phyloP scores from a whole-genome alignment of 2,797 vertebrate genomes.

The Hypotaenidia philippensis region DNA sequence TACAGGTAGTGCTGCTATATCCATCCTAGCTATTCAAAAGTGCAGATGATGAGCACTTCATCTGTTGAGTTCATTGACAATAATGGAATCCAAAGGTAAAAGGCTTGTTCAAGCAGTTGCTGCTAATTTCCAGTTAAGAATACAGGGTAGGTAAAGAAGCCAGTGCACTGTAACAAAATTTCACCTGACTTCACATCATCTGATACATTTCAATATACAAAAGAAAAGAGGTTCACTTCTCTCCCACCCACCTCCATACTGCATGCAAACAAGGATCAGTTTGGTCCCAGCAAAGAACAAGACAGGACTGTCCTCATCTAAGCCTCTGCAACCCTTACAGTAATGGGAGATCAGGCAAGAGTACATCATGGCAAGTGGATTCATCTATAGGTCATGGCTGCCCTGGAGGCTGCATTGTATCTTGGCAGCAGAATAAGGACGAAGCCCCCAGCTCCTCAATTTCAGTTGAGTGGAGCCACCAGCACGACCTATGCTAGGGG shows the following conservation, averaged over 20 bases:
- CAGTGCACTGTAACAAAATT: not conserved
- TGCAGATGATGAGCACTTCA: accelerated
- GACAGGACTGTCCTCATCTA: not conserved
- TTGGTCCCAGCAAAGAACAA: not conserved
- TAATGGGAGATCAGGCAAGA: not conserved
- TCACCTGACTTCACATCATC: not conserved
- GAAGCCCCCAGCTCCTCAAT: not conserved
- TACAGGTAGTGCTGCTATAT: not conserved
- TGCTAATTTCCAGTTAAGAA: not conserved
- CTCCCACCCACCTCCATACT: not conserved
- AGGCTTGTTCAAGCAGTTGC: not conserved
- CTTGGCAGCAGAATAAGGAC: not conserved
- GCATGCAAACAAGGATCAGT: not conserved
- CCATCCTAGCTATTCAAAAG: not conserved
- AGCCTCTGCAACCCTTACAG: not conserved
- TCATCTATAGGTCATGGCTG: not conserved
- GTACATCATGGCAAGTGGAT: not conserved
- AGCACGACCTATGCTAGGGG: accelerated
- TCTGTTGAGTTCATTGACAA: not conserved
- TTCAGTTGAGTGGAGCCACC: not conserved
- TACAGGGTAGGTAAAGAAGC: not conserved
- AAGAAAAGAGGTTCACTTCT: not conserved
- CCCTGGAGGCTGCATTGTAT: not conserved
- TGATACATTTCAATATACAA: not conserved
- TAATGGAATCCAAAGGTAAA: not conserved